Conservation (phyloP, 2,888 invertebrate genomes). For the Syrphus vitripennis region DNA sequence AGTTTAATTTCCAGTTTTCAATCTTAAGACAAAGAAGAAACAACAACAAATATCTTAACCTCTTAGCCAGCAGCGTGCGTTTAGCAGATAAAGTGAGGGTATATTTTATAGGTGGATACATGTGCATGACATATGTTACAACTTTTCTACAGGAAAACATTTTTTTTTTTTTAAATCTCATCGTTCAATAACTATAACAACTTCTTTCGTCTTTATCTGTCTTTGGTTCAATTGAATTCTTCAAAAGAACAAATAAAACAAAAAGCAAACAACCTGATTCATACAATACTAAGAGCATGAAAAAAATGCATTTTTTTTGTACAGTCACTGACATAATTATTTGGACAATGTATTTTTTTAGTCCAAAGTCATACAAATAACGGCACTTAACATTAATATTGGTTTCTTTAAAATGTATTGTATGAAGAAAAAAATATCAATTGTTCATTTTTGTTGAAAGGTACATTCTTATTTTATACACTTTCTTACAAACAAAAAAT, state of each 20-base stretch:
- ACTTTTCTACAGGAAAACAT: slow-evolving; percentile 40
- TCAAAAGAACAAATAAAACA: slow-evolving; percentile 14
- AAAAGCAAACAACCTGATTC: slow-evolving; percentile 50
- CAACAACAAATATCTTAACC: slow-evolving; percentile 19
- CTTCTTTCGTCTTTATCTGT: not conserved
- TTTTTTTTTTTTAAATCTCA: too few species aligned
- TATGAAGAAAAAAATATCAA: too few species aligned
- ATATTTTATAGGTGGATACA: slow-evolving; percentile 35
- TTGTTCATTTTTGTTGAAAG: too few species aligned
- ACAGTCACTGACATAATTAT: not conserved
- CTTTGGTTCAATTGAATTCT: slow-evolving; percentile 45
- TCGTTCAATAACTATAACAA: not conserved
- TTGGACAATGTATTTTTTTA: not conserved
- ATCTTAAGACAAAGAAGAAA: not conserved
- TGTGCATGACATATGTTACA: slow-evolving; percentile 61
- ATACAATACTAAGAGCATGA: not conserved
- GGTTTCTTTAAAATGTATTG: too few species aligned
- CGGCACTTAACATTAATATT: too few species aligned
- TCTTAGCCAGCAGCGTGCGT: slow-evolving; percentile 10
- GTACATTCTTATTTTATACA: too few species aligned
- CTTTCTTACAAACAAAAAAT: not conserved
- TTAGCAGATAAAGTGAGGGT: not conserved
- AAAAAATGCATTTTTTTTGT: not conserved
- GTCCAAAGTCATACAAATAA: not conserved
- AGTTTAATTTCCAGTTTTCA: slow-evolving; percentile 46